These are phyloP conservation scores for Arnoldichthys spilopterus DNA, from an alignment of 2,797 vertebrate species.

Conservation along the genomic window DNA sequence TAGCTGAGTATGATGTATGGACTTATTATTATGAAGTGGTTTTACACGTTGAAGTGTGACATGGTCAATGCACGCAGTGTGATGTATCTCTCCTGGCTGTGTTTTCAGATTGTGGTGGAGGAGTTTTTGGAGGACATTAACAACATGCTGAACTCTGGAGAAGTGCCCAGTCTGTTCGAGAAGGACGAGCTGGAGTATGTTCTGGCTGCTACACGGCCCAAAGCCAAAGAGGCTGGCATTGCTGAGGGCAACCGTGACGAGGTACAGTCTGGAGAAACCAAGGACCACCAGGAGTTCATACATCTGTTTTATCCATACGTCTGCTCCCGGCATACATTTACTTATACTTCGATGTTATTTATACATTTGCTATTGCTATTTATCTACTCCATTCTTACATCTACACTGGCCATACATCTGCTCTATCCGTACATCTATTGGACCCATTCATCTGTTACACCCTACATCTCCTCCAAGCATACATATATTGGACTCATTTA, in stretches of 20 bases:
- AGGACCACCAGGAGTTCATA: no score
- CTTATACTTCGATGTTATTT: no score
- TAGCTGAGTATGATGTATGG: not conserved
- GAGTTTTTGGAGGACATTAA: conserved; percentile 87
- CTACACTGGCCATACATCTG: no score
- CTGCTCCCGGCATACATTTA: not conserved
- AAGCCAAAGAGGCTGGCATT: conserved; percentile 85
- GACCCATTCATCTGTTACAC: no score
- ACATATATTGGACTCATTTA: no score
- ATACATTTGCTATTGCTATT: no score
- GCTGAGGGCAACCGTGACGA: conserved; percentile 85
- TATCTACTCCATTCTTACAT: no score
- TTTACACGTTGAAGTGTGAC: not conserved
- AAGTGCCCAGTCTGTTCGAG: conserved; percentile 87
- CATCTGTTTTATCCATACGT: not conserved
- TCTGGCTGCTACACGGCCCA: conserved; percentile 79
- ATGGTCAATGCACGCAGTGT: not conserved
- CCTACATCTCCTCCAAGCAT: no score
- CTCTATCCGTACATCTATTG: no score
- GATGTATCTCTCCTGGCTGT: conserved; percentile 4
- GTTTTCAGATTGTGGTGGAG: conserved; percentile 80
- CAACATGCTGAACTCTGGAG: conserved; percentile 87
- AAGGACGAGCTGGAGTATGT: conserved; percentile 86
- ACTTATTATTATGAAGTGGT: not conserved
- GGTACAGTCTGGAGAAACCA: conserved; percentile 64